Conservation (phyloP, 2,888 invertebrate species). For the Dichetophora obliterata region DNA sequence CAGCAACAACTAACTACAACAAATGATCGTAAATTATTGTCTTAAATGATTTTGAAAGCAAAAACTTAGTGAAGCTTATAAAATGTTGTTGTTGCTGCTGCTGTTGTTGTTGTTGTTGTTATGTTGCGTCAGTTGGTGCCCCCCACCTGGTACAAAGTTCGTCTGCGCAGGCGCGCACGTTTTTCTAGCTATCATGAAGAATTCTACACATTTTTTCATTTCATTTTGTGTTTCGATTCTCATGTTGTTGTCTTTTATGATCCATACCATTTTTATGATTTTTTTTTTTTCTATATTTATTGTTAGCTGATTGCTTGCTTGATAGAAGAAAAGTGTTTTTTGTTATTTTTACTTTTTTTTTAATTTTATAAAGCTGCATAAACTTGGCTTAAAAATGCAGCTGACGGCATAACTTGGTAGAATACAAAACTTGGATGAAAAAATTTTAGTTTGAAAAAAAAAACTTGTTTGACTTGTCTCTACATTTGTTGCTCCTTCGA, state of each 20-base stretch:
- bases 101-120: too few species aligned
- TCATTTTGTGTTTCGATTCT: background rate
- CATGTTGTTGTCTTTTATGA: background rate
- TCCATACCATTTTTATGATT: background rate
- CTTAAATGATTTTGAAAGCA: conserved; percentile 28
- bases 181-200: conserved; percentile 1
- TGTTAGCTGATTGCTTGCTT: background rate
- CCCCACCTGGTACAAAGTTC: background rate
- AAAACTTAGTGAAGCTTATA: background rate
- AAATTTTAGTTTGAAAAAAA: background rate
- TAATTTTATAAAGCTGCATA: background rate
- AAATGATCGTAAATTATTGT: conserved; percentile 25
- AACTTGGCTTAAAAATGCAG: conserved; percentile 25
- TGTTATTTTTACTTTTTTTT: background rate
- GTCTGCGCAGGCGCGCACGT: conserved; percentile 24
- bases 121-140: background rate
- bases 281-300: background rate
- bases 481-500: background rate
- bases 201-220: background rate
- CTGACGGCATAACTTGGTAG: background rate
- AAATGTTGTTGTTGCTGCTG: too few species aligned
- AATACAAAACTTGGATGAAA: background rate
- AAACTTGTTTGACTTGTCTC: conserved; percentile 35
- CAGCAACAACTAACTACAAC: background rate
- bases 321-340: background rate